Base-by-base conservation (phyloP, 2,888 invertebrate genomes). In the Horisme vitalbata region DNA sequence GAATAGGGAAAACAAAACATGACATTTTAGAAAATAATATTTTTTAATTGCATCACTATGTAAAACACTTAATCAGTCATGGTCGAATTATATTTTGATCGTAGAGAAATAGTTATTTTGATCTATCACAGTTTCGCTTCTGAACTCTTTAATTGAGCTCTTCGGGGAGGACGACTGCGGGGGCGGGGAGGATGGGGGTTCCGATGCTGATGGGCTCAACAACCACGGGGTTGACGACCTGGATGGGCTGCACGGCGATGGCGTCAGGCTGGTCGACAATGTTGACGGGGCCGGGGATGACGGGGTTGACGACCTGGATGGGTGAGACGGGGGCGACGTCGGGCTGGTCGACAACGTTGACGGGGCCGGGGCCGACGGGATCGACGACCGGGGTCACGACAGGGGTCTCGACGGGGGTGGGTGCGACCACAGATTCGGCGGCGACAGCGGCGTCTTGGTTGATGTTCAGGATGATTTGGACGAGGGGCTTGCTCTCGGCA, bases 401-500 rank as follows among this genome's bases (percentile, higher is more conserved):
- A 12, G 48, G 49, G 37, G 47, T 45, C 7, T 38, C 61, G 9
- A 53, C 53, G 14, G 41, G 27, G 14, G 41, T 36, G 23, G 49
- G 50, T 38, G 50, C 52, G 33, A 49, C 57, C 20, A 39, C 52
- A 14, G 52, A 49, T 9, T 53, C 57, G 10, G 18, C 18, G n/a
- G 23, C 23, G 10, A 6, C 18, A 4, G 23, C 23, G 23, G 23
- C n/a, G 23, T 59, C 55, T 41, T 62, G 47, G 45, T 62, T 61
- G 41, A 69, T 61, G 59, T 72, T 75, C 50, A 74, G 35, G 62
- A 74, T 63, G 57, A 75, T 68, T 59, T 72, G 70, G 26, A 73
- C 68, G 20, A 69, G 57, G 18, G 68, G 65, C 49, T 62, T 45
- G 35, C 46, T 31, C 27, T 51, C 8, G 34, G 53, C 36, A 39